phyloP scores from a whole-genome alignment of 2,888 invertebrate genomes.

The Siphonodentalium dalli region DNA sequence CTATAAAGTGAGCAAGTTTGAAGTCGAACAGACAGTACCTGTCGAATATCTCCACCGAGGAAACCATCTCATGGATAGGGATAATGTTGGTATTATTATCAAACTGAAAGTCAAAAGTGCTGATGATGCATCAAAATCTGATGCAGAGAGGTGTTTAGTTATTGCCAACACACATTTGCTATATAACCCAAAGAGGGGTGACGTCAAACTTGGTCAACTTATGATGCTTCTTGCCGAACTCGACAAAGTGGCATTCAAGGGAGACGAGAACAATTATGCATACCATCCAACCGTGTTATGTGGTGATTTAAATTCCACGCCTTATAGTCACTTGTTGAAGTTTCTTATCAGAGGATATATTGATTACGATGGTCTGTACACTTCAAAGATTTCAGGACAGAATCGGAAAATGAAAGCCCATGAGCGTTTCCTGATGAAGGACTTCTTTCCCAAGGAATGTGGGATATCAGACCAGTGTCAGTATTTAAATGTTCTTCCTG shows the following conservation, averaged over 20 bases:
- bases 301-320: slow-evolving; percentile 91
- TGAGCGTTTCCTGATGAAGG: slow-evolving; percentile 21
- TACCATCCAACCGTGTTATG: slow-evolving; percentile 84
- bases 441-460: slow-evolving; percentile 60
- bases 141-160: slow-evolving; percentile 67
- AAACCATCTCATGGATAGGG: slow-evolving; percentile 76
- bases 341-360: slow-evolving; percentile 75
- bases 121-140: slow-evolving; percentile 48
- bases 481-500: slow-evolving; percentile 33
- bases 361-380: slow-evolving; percentile 54
- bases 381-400: slow-evolving; percentile 63
- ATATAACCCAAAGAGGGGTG: slow-evolving; percentile 88
- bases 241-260: slow-evolving; percentile 72
- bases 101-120: slow-evolving; percentile 69
- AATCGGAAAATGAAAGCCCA: slow-evolving; percentile 38
- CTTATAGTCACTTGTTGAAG: slow-evolving; percentile 76
- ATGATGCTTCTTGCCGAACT: slow-evolving; percentile 85
- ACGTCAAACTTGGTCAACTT: slow-evolving; percentile 88
- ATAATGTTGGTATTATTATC: slow-evolving; percentile 85
- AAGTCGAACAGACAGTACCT: slow-evolving; percentile 72
- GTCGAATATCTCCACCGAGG: slow-evolving; percentile 74
- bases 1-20: slow-evolving; percentile 75
- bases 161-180: slow-evolving; percentile 94
- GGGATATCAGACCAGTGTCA: slow-evolving; percentile 68
- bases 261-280: slow-evolving; percentile 33